phyloP scores from a whole-genome alignment of 2,888 invertebrate species.

The Amphipyra berbera region DNA sequence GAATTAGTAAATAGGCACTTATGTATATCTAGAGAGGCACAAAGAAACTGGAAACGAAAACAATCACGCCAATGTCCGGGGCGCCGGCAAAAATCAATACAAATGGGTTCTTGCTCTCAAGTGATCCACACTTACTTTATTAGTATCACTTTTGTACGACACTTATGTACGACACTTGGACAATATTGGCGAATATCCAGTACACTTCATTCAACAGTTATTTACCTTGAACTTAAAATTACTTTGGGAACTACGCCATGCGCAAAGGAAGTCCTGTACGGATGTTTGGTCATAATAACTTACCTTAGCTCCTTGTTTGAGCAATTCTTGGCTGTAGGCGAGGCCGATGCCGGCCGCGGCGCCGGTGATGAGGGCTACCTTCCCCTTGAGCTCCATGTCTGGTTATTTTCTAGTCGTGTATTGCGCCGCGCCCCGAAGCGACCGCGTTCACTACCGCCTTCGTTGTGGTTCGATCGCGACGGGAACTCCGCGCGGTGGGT shows the following conservation, averaged over 20 bases:
- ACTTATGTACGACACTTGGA: constrained; percentile 24
- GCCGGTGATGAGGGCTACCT: constrained; percentile 93
- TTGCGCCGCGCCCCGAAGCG: constrained; percentile 75
- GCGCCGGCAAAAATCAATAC: constrained; percentile 84
- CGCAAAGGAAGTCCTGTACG: constrained; percentile 47
- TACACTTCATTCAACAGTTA: constrained; percentile 72
- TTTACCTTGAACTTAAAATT: constrained; percentile 80
- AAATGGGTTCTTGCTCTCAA: constrained; percentile 63
- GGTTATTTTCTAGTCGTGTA: constrained; percentile 62
- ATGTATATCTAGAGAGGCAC: constrained; percentile 22
- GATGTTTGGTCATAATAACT: constrained; percentile 31
- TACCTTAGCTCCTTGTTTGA: constrained; percentile 93
- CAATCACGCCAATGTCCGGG: constrained; percentile 69
- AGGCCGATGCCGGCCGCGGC: constrained; percentile 93
- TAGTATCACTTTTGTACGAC: constrained; percentile 20
- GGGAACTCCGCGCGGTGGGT: constrained; percentile 65
- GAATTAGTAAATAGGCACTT: too few relatives aligned
- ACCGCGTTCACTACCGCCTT: constrained; percentile 70
- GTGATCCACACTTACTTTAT: constrained; percentile 7
- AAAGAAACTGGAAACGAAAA: constrained; percentile 69
- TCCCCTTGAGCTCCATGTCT: constrained; percentile 93
- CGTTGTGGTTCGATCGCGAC: constrained; percentile 82
- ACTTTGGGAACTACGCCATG: constrained; percentile 59
- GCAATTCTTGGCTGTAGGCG: constrained; percentile 92
- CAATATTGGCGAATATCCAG: constrained; percentile 65